Evolutionary conservation across 2,797 vertebrate species (phyloP).

Genomic region (Poecile montanus): DNA sequence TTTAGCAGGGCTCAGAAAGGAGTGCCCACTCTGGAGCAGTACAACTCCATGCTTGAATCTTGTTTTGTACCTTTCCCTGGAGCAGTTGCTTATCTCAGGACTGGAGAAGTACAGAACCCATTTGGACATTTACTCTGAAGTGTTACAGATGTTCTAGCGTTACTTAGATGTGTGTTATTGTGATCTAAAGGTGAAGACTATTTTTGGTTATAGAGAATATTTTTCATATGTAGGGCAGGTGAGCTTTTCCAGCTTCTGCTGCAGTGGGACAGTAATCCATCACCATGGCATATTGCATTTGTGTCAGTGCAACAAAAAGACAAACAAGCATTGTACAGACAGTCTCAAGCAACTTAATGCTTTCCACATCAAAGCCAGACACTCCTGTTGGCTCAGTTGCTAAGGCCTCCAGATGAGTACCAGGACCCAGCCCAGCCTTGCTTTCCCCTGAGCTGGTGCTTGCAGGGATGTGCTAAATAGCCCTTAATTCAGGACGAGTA

Average conservation of each 20-base stretch:
- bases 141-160: not conserved
- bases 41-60: not conserved
- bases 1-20: not conserved
- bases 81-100: not conserved
- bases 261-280: not conserved
- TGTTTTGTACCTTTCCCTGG: not conserved
- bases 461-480: not conserved
- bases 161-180: not conserved
- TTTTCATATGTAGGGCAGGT: not conserved
- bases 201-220: not conserved
- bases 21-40: not conserved
- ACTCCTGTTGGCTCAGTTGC: not conserved
- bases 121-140: not conserved
- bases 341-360: not conserved
- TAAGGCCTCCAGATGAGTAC: not conserved
- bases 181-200: not conserved
- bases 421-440: not conserved
- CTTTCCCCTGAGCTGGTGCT: not conserved
- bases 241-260: not conserved
- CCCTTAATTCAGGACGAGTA: not conserved
- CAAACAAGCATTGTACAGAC: not conserved
- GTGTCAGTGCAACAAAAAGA: not conserved
- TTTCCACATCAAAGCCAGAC: not conserved
- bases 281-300: not conserved
- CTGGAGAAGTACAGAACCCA: not conserved